phyloP scores from a whole-genome alignment of 2,113 vertebrate species.

The Cromileptes altivelis region DNA sequence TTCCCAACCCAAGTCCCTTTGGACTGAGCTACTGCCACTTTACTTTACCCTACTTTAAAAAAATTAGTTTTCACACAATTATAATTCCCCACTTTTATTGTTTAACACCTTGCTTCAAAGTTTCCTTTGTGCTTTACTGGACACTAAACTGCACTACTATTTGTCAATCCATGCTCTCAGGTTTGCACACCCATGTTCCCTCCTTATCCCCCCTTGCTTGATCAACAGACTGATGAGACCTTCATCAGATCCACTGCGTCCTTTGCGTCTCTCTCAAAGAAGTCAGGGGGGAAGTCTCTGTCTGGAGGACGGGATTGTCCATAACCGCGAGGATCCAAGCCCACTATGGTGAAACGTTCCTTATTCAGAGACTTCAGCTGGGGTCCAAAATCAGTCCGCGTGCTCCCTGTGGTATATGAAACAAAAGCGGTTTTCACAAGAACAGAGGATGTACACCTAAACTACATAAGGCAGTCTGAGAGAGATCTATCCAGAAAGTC shows the following conservation, averaged over 20 bases:
- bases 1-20: too few species aligned
- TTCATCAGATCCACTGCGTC: constrained; percentile 94
- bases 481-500: neutral
- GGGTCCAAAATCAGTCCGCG: constrained; percentile 90
- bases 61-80: neutral
- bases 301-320: constrained; percentile 91
- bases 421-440: neutral
- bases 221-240: constrained; percentile 71
- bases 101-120: neutral
- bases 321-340: constrained; percentile 93
- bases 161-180: neutral
- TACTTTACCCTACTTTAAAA: too few species aligned
- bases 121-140: too few species aligned
- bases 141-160: neutral
- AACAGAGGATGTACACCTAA: neutral
- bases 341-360: constrained; percentile 88
- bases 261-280: constrained; percentile 93
- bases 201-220: neutral
- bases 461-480: neutral
- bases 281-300: constrained; percentile 91
- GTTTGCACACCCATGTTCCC: neutral
- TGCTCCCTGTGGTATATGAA: constrained; percentile 82
- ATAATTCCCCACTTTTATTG: neutral
- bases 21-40: too few species aligned
- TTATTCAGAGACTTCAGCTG: constrained; percentile 90